Conservation (phyloP, 2,888 invertebrate genomes). For the Plutella xylostella region DNA sequence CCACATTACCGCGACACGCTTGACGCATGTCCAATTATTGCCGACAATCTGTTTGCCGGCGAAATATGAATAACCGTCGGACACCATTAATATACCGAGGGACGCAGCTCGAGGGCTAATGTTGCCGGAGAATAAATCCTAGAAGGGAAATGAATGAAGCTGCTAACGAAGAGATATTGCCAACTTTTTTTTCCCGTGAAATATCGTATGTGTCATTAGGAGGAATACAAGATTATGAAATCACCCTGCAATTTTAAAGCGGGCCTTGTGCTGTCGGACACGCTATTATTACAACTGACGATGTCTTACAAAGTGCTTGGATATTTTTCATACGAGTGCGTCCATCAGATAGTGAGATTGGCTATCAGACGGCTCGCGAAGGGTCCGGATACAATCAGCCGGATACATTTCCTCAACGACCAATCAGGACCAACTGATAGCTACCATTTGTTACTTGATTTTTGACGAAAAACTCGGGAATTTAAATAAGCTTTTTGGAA, state of each 20-base stretch:
- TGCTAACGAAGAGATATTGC: constrained; percentile 53
- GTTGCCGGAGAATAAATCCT: constrained; percentile 58
- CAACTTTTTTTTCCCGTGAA: constrained; percentile 37
- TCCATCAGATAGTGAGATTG: constrained; percentile 28
- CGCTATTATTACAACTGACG: too few relatives aligned
- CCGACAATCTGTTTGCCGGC: constrained; percentile 57
- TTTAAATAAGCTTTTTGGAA: too few relatives aligned
- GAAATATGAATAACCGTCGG: constrained; percentile 56
- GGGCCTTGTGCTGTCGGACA: too few relatives aligned
- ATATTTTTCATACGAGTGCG: too few relatives aligned
- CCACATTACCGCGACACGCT: constrained; percentile 59
- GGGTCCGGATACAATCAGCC: constrained; percentile 62
- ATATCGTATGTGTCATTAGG: neutral
- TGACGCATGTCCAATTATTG: constrained; percentile 67
- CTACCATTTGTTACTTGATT: constrained; percentile 16
- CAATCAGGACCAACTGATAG: constrained; percentile 63
- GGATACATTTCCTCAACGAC: constrained; percentile 44
- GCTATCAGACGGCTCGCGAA: constrained; percentile 35
- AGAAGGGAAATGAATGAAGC: constrained; percentile 55
- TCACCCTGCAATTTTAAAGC: neutral
- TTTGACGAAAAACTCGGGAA: too few relatives aligned
- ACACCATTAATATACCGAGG: constrained; percentile 38
- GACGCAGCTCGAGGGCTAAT: constrained; percentile 55
- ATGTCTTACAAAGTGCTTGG: constrained; percentile 9
- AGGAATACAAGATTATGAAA: neutral